These are phyloP conservation scores for Aplodontia rufa DNA, from an alignment of 2,113 vertebrate species.

Conservation along the genomic window DNA sequence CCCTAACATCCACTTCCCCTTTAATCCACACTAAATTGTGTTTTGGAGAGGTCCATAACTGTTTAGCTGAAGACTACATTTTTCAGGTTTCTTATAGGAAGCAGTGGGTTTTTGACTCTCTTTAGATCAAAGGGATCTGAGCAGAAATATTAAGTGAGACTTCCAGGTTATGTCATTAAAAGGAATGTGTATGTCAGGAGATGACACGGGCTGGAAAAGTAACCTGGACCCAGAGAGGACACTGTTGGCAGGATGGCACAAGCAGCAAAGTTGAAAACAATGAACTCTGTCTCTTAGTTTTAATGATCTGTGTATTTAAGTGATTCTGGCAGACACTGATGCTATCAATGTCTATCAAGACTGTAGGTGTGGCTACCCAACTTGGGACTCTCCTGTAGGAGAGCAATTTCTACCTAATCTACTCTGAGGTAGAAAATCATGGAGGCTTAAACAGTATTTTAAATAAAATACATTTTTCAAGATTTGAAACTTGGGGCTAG, in stretches of 20 bases:
- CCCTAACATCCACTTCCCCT: not conserved
- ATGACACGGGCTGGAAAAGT: not conserved
- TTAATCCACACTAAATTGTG: not conserved
- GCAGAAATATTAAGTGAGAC: not conserved
- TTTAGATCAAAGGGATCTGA: not conserved
- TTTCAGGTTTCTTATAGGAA: not conserved
- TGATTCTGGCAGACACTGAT: not conserved
- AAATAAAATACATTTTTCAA: not conserved
- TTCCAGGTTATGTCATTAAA: not conserved
- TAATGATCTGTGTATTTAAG: not conserved
- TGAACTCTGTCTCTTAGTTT: not conserved
- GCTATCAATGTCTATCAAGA: not conserved
- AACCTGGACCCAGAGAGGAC: not conserved
- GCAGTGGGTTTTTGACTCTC: not conserved
- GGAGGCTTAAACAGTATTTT: not conserved
- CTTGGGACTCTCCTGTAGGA: not conserved
- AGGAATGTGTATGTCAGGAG: not conserved
- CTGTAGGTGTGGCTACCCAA: not conserved
- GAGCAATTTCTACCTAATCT: not conserved
- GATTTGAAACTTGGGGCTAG: too few relatives aligned
- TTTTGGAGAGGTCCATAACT: not conserved
- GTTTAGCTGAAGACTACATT: not conserved
- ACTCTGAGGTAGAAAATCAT: not conserved
- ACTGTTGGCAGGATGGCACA: fast-evolving
- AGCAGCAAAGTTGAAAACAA: not conserved